Conservation (phyloP, 2,113 vertebrate genomes). For the Malurus elegans region DNA sequence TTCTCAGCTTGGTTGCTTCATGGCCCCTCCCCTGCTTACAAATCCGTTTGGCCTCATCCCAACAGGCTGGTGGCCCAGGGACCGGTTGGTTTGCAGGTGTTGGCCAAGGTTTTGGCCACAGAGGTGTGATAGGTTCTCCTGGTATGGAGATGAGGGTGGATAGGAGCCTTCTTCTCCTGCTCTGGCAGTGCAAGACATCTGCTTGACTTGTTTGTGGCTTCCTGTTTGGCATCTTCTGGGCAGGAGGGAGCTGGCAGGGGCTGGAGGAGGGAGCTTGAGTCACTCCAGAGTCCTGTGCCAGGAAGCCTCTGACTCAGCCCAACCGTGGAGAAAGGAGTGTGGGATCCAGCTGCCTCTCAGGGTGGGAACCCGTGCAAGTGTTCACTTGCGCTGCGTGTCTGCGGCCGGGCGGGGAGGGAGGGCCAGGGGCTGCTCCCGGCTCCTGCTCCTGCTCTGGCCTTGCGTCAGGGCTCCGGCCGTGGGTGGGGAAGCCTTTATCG, state of each 20-base stretch:
- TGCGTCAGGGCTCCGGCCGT: neutral
- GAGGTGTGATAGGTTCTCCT: neutral
- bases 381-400: conserved; percentile 36
- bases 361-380: conserved; percentile 39
- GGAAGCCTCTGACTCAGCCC: conserved; percentile 40
- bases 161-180: conserved; percentile 21
- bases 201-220: conserved; percentile 52
- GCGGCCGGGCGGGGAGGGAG: neutral
- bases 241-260: conserved; percentile 50
- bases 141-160: conserved; percentile 17
- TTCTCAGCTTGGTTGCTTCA: neutral
- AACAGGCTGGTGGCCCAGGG: neutral
- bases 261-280: conserved; percentile 52
- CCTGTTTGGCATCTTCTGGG: conserved; percentile 48
- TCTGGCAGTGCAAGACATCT: neutral
- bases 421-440: neutral
- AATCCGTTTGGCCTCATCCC: neutral
- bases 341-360: conserved; percentile 32
- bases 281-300: conserved; percentile 12
- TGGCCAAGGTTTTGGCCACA: neutral
- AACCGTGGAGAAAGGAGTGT: neutral
- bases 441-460: neutral
- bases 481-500: conserved; percentile 5
- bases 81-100: neutral
- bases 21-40: neutral